Conservation (phyloP, 2,888 invertebrate genomes). For the Cenopis cana region DNA sequence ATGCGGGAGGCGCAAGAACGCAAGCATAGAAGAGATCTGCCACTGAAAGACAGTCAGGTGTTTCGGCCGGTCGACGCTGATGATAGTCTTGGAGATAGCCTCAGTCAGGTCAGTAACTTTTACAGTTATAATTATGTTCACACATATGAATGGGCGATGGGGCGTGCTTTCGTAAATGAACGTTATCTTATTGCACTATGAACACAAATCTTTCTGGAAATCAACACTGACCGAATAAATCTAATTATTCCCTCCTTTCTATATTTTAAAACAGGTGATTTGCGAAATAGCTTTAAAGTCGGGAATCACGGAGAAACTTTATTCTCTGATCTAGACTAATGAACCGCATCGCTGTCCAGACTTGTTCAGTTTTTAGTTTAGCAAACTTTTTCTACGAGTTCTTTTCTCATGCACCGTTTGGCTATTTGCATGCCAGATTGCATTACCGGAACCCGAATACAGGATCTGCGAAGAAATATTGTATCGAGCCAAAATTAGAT, state of each 20-base stretch:
- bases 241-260: background rate
- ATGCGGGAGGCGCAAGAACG: slow-evolving; percentile 77
- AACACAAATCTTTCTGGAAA: no score
- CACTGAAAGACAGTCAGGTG: slow-evolving; percentile 65
- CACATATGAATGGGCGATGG: background rate
- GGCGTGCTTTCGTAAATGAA: background rate
- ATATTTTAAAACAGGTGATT: background rate
- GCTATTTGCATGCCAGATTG: slow-evolving; percentile 66
- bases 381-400: slow-evolving; percentile 60
- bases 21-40: slow-evolving; percentile 66
- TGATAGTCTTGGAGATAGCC: slow-evolving; percentile 79
- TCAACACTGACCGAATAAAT: background rate
- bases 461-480: slow-evolving; percentile 53
- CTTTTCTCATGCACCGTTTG: slow-evolving; percentile 54
- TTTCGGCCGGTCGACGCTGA: slow-evolving; percentile 77
- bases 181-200: background rate
- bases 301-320: slow-evolving; percentile 57
- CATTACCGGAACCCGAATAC: slow-evolving; percentile 52
- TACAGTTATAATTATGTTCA: background rate
- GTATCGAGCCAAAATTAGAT: slow-evolving; percentile 58
- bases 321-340: slow-evolving; percentile 61
- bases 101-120: slow-evolving; percentile 75
- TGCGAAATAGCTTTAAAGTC: slow-evolving; percentile 52
- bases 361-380: slow-evolving; percentile 64
- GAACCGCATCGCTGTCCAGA: slow-evolving; percentile 60